Evolutionary conservation across 2,888 invertebrate genomes (phyloP), one percentile per base, ranked within the genome.

Genomic region (Phyllotreta striolata): DNA sequence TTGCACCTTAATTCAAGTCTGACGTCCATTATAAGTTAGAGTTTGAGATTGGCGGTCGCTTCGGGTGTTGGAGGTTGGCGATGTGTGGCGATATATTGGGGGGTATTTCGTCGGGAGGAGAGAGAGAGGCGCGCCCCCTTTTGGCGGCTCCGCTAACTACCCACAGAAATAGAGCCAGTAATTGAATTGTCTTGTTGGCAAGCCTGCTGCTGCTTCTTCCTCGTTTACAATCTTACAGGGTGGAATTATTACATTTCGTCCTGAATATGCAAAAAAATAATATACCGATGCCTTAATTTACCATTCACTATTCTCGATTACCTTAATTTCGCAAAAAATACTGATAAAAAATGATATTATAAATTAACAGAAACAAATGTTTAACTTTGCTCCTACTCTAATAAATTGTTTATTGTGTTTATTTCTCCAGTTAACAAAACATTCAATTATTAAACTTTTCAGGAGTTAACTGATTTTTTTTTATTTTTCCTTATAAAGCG

Each of bases 171-270:
- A 79, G 76, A 79, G 76, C 78, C 74, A 73, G 79, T 82, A 82
- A 82, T 82, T 81, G 82, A 82, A 82, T 82, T 81, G 82, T 82
- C 82, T 81, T 81, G 81, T 81, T 80, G 79, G 78, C 78, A 73
- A 74, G 74, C 73, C 69, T 71, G 73, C 69, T 59, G 63, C 61
- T 55, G 41, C 69, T 59, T 64, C 61, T 55, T 52, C 52, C 43
- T 37, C 14, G 39, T 38, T 37, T 58, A 58, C 47, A 49, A 57
- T 24, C n/a, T 35, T 49, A 49, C 49, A 35, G 49, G 49, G 35
- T 14, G 9, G 49, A 41, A 1, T n/a, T 41, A 41, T 9, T 41
- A n/a, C 10, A 41, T n/a, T 41, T n/a, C 3, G 9, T 4, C 1
- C 41, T 41, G n/a, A n/a, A 41, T 41, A 41, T 41, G 9, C 10